phyloP scores from a whole-genome alignment of 2,888 invertebrate species.

The Eutolmus rufibarbis region DNA sequence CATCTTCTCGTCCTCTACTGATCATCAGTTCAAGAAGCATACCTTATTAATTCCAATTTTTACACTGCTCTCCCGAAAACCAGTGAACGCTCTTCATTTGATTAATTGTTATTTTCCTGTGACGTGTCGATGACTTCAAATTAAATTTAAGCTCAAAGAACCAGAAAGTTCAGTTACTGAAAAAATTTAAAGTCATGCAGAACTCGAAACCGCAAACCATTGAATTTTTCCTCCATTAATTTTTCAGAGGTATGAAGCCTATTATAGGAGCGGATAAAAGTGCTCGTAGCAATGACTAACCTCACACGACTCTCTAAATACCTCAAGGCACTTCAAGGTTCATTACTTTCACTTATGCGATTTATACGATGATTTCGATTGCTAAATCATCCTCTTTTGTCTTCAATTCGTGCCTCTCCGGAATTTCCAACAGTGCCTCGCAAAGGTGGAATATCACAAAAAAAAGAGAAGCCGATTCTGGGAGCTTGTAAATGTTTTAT shows the following conservation, averaged over 20 bases:
- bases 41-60: background rate
- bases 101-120: background rate
- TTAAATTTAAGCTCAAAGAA: background rate
- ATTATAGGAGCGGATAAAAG: background rate
- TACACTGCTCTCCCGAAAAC: background rate
- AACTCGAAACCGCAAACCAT: background rate
- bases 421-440: background rate
- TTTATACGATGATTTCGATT: background rate
- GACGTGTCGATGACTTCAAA: background rate
- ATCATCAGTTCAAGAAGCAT: background rate
- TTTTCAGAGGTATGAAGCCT: background rate
- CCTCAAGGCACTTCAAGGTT: background rate
- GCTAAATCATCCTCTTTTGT: background rate
- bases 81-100: background rate
- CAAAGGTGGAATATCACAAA: background rate
- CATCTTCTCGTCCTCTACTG: background rate
- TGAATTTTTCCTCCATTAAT: background rate
- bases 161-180: background rate
- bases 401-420: background rate
- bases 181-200: background rate
- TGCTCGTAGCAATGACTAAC: background rate
- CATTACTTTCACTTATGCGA: background rate
- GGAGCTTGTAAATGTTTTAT: background rate
- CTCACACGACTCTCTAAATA: background rate
- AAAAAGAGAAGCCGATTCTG: background rate